phyloP scores from a whole-genome alignment of 2,888 invertebrate genomes.

The Rotaria socialis region DNA sequence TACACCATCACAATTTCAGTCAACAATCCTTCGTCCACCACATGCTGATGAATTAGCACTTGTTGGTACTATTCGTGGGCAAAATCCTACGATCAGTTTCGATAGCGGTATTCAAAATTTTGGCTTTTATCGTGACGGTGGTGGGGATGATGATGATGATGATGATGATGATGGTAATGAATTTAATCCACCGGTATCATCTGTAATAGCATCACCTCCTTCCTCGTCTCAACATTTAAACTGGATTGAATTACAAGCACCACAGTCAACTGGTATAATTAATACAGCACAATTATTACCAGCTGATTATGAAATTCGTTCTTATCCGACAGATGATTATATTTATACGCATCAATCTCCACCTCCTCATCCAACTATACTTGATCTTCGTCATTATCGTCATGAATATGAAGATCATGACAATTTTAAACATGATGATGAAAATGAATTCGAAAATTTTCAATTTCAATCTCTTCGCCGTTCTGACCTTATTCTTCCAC shows the following conservation, averaged over 20 bases:
- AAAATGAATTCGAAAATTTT: background rate
- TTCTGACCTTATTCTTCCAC: background rate
- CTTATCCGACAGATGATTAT: background rate
- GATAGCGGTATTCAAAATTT: background rate
- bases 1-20: background rate
- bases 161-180: background rate
- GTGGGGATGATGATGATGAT: background rate
- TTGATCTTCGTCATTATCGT: background rate
- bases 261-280: background rate
- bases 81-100: background rate
- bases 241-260: conserved; percentile 16
- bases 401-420: background rate
- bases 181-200: background rate
- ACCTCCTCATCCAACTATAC: background rate
- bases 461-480: background rate
- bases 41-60: conserved; percentile 35
- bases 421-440: background rate
- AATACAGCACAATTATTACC: background rate
- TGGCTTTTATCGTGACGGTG: background rate
- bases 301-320: conserved; percentile 23
- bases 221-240: background rate
- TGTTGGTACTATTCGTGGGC: background rate
- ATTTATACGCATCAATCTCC: background rate
- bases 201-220: background rate
- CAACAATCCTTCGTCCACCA: conserved; percentile 7